Base-by-base conservation (phyloP, 2,888 invertebrate genomes). In the Megalurothrips usitatus region DNA sequence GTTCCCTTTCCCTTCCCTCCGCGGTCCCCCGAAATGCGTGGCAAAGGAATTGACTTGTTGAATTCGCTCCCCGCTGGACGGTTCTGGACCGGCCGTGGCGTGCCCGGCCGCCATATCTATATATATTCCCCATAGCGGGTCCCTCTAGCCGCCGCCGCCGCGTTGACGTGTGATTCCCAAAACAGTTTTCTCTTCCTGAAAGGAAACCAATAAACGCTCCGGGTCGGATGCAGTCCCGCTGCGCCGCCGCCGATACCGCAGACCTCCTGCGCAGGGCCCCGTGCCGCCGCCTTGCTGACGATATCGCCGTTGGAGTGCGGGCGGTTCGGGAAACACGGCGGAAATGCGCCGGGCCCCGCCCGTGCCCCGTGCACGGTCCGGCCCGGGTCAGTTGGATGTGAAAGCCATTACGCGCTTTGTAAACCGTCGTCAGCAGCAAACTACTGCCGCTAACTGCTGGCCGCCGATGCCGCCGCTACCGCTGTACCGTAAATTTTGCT, bases 111-210 rank as follows among this genome's bases (percentile, higher is more conserved):
- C 34, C 34, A 43, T 43, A 43, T 43, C 34, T 43, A 2, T 43
- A 19, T 26, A 9, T 26, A 75, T 75, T 75, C 26, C 68, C 68
- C 23, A 75, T 75, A n/a, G 26, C 23, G 23, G 58, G 58, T 19
- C 58, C 14, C 19, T 58, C n/a, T 23, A 58, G 23, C 23, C 68
- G 4, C 23, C 68, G n/a, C n/a, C 68, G 23, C 23, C 23, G 23
- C 26, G 68, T 26, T 75, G 68, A 75, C 68, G 68, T 75, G 68
- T 75, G 68, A 75, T 75, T 75, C 10, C 68, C 68, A 75, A 75
- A 75, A 75, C 68, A 75, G 68, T 75, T 75, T 75, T 75, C 68
- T 75, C 68, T 75, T 75, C 68, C 68, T 23, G 68, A 75, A 26
- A 75, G 68, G 26, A 26, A 75, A 26, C 68, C 68, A 75, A 75